phyloP scores from a whole-genome alignment of 2,113 vertebrate genomes.

The Crypturellus undulatus region DNA sequence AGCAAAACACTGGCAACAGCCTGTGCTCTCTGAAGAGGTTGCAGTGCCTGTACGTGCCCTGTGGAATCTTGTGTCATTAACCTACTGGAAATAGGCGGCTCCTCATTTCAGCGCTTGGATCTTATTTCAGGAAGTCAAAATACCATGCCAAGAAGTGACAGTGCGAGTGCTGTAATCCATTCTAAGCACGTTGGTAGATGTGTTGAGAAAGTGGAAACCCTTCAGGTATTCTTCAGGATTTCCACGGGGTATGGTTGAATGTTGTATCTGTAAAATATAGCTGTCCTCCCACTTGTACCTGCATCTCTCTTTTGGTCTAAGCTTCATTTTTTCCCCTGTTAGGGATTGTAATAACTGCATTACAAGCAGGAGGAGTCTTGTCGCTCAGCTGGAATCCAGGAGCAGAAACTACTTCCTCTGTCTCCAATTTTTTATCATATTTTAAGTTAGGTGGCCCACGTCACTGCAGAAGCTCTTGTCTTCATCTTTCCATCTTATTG shows the following conservation, averaged over 20 bases:
- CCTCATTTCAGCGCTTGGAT: constrained; percentile 33
- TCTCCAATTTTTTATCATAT: not conserved
- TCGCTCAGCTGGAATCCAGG: not conserved
- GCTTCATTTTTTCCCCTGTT: not conserved
- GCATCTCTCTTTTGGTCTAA: not conserved
- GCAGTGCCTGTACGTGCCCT: not conserved
- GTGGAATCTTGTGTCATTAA: not conserved
- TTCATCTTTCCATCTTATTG: not conserved
- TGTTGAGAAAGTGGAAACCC: not conserved
- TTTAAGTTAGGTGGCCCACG: not conserved
- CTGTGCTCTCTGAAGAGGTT: not conserved
- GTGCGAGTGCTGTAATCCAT: constrained; percentile 29
- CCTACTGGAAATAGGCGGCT: not conserved
- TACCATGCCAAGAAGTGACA: constrained; percentile 19
- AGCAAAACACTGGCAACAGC: not conserved
- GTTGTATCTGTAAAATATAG: not conserved
- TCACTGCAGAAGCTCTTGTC: not conserved
- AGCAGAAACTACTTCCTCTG: not conserved
- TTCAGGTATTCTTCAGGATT: not conserved
- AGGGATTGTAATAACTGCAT: not conserved
- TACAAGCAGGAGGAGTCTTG: not conserved
- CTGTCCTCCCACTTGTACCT: not conserved
- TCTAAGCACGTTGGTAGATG: not conserved
- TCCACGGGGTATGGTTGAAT: not conserved
- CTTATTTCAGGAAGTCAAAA: constrained; percentile 12